phyloP scores from a whole-genome alignment of 2,888 invertebrate species.

The Perizoma flavofasciatum region DNA sequence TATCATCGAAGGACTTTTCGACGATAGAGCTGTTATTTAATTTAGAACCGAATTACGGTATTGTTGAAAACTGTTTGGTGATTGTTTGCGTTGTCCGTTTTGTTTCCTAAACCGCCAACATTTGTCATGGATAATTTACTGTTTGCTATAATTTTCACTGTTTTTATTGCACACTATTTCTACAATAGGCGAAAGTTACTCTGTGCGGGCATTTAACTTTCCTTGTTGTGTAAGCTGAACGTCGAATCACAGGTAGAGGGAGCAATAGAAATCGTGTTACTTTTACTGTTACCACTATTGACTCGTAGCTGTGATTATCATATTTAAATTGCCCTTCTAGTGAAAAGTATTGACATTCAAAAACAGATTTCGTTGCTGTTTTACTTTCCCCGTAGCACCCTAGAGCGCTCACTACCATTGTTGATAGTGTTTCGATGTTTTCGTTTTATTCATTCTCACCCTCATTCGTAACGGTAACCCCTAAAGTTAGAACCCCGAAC shows the following conservation, averaged over 20 bases:
- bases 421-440: constrained; percentile 70
- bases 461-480: constrained; percentile 69
- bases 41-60: constrained; percentile 53
- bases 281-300: constrained; percentile 66
- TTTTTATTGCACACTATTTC: constrained; percentile 46
- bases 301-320: constrained; percentile 43
- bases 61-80: constrained; percentile 21
- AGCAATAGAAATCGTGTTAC: constrained; percentile 78
- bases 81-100: constrained; percentile 32
- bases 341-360: constrained; percentile 39
- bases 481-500: constrained; percentile 61
- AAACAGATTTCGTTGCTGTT: constrained; percentile 36
- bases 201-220: constrained; percentile 77
- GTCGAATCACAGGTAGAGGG: constrained; percentile 74
- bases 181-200: constrained; percentile 79
- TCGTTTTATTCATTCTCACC: constrained; percentile 71
- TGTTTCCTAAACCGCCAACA: constrained; percentile 26
- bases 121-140: constrained; percentile 2
- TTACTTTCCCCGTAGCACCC: constrained; percentile 48
- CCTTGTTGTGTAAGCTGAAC: constrained; percentile 82
- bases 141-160: constrained; percentile 10
- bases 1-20: constrained; percentile 75
- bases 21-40: constrained; percentile 60
- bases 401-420: constrained; percentile 52
- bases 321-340: constrained; percentile 43